These are phyloP conservation scores for Lochmaea crataegi DNA, from an alignment of 2,888 invertebrate genomes.

Conservation along the genomic window DNA sequence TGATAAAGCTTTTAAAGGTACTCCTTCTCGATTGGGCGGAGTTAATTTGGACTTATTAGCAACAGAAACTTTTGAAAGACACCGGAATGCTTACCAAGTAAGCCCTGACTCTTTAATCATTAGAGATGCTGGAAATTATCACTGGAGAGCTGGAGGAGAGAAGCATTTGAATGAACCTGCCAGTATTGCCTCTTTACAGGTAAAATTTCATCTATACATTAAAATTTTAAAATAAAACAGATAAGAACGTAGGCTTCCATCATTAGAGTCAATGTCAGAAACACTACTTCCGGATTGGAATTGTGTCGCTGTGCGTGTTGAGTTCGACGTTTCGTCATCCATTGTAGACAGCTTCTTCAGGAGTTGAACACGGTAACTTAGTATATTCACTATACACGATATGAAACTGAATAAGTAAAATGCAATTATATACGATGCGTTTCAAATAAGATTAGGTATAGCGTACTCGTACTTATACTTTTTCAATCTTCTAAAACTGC, in stretches of 20 bases:
- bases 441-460: background rate
- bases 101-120: constrained; percentile 79
- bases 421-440: background rate
- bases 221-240: constrained; percentile 1
- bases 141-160: constrained; percentile 98
- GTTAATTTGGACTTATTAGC: constrained; percentile 90
- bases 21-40: constrained; percentile 84
- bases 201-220: constrained; percentile 52
- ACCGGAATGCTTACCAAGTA: constrained; percentile 79
- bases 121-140: constrained; percentile 88
- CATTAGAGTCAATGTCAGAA: constrained; percentile 8
- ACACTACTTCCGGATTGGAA: constrained; percentile 10
- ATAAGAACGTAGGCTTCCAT: constrained; percentile 9
- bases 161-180: constrained; percentile 97
- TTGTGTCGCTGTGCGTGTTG: constrained; percentile 9
- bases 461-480: background rate
- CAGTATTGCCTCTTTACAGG: constrained; percentile 80
- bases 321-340: constrained; percentile 6
- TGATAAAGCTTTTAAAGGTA: constrained; percentile 89
- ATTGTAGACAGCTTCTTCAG: constrained; percentile 10
- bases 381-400: constrained; percentile 10
- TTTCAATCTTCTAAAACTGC: background rate
- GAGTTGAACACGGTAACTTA: constrained; percentile 11
- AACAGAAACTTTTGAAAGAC: constrained; percentile 85
- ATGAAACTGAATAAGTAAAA: constrained; percentile 3